A percentile compares a stretch with the other conserved stretches of the same genome.
Conservation (phyloP, 2,797 vertebrate genomes). For the Gymnothorax reevesii region DNA sequence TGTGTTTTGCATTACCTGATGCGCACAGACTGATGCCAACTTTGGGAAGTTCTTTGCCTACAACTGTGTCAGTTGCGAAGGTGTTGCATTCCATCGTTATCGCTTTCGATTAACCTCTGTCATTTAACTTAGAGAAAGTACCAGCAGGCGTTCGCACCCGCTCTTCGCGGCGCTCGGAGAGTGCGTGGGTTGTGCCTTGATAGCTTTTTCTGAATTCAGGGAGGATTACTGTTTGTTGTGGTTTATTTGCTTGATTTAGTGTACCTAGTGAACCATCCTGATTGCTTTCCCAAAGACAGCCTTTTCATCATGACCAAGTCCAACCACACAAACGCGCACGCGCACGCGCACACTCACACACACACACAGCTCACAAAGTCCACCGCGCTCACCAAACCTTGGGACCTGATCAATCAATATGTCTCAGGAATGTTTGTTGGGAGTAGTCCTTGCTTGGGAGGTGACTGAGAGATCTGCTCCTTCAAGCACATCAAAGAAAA, state of each 20-base stretch:
- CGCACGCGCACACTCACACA: neutral
- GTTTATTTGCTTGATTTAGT: neutral
- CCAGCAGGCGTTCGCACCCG: no score
- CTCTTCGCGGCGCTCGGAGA: neutral
- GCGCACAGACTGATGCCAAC: neutral
- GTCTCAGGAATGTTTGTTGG: neutral
- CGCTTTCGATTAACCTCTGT: neutral
- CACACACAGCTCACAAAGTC: no score
- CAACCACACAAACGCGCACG: no score
- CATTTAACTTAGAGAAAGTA: neutral
- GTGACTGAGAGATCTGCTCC: neutral
- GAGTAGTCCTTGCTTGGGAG: neutral
- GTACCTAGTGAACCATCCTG: neutral
- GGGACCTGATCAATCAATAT: slow-evolving; percentile 18
- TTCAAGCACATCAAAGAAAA: slow-evolving; percentile 13
- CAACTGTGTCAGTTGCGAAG: neutral
- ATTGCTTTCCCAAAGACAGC: neutral
- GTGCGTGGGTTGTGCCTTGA: neutral
- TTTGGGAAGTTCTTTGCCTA: neutral
- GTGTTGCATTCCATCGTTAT: neutral
- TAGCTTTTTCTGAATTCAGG: neutral
- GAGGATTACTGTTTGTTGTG: neutral
- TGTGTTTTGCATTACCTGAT: neutral
- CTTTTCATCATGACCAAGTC: neutral
- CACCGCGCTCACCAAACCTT: neutral